These are phyloP conservation scores for Gobiocypris rarus DNA, from an alignment of 2,113 vertebrate genomes.

Conservation along the genomic window DNA sequence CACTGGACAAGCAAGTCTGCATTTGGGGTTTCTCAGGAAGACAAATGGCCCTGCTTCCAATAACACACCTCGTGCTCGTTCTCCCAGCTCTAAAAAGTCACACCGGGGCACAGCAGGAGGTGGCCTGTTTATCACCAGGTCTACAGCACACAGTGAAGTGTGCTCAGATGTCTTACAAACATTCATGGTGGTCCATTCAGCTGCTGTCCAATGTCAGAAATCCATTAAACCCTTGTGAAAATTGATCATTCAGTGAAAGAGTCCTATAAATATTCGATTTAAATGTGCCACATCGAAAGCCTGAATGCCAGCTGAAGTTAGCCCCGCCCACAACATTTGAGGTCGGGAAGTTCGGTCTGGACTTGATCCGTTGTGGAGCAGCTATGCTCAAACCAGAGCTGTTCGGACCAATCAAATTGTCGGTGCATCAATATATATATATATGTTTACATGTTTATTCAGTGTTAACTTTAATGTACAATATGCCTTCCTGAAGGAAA, in stretches of 20 bases:
- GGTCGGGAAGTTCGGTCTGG: no score
- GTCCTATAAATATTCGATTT: neutral
- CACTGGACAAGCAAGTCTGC: neutral
- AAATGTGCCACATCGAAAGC: neutral
- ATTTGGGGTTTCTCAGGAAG: neutral
- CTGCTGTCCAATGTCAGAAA: neutral
- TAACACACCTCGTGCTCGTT: neutral
- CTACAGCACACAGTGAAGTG: neutral
- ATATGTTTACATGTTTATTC: no score
- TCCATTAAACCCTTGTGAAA: neutral
- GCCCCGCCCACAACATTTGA: no score
- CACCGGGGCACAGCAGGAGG: slow-evolving; percentile 6
- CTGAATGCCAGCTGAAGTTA: no score
- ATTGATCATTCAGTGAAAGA: neutral
- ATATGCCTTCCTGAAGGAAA: no score
- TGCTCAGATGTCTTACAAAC: neutral
- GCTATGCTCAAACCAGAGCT: no score
- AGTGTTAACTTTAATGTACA: no score
- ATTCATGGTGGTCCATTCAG: neutral
- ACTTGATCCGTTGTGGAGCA: no score
- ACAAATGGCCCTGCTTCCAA: neutral
- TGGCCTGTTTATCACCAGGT: slow-evolving; percentile 4
- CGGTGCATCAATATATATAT: no score
- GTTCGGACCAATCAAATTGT: no score
- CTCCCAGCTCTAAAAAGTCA: neutral